Evolutionary conservation across 2,888 invertebrate genomes (phyloP), one percentile per base, ranked within the genome.

Genomic region (Ethmia dodecea): DNA sequence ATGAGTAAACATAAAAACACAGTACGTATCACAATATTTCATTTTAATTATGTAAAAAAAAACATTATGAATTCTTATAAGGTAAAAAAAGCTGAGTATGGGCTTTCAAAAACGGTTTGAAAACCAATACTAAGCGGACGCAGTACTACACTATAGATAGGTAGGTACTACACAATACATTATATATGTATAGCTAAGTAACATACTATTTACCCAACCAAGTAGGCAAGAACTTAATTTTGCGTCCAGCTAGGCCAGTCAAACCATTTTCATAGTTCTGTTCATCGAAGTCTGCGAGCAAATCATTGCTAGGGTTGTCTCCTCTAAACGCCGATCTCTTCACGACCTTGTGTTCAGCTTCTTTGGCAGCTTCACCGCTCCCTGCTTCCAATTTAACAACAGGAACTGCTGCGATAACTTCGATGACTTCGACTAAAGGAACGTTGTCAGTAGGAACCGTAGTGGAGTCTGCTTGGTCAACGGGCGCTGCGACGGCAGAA

Each of bases 221-320:
- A 5, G 81, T 65, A 2, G 86, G 86, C 6, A 86, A 59, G 38
- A 80, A 75, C 52, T 78, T 84, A 27, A 86, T 84, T 53, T 78
- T 77, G 37, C 86, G 66, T 4, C 77, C 77, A 26, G 60, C 77
- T 1, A 83, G 37, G 38, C 69, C 65, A 1, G 67, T 55, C 5
- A 73, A 40, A 1, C 67, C 68, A 25, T 65, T 66, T 24, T 78
- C 78, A 28, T 64, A 66, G 10, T 66, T 52, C 2, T 66, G 51
- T 2, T 63, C 70, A 4, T 84, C 81, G n/a, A 65, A 58, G 31
- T 72, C 64, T n/a, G 70, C 68, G 29, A 84, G 43, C 13, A 86
- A 52, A 36, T 81, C 83, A 37, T 71, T 73, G 45, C 63, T 71
- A 0, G 70, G 69, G 38, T 73, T 74, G 34, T 80, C 80, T 33